These are phyloP conservation scores for Rhinichthys osculus DNA, from an alignment of 2,797 vertebrate species.

Conservation along the genomic window DNA sequence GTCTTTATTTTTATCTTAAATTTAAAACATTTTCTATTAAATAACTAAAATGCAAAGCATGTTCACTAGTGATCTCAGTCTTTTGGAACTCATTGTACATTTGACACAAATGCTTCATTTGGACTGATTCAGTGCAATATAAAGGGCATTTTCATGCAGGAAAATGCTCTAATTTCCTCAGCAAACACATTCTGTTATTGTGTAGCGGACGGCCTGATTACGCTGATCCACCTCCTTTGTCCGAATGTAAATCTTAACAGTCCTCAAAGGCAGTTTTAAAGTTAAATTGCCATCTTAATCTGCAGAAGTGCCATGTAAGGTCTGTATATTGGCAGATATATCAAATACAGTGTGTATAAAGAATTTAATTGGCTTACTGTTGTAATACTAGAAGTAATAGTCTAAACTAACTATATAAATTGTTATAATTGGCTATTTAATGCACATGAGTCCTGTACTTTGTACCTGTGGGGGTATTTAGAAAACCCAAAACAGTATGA, in stretches of 20 bases:
- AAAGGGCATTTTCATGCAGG: background rate
- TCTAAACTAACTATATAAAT: background rate
- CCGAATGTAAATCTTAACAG: conserved; percentile 16
- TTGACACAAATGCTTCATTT: background rate
- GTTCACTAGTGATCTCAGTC: background rate
- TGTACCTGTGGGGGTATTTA: background rate
- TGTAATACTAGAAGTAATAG: background rate
- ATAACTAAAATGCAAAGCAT: background rate
- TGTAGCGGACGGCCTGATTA: background rate
- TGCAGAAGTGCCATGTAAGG: background rate
- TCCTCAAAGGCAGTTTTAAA: conserved; percentile 4
- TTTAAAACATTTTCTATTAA: background rate
- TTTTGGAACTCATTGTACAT: background rate
- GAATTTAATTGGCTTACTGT: background rate
- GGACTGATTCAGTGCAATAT: background rate
- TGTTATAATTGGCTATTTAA: background rate
- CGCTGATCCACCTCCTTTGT: background rate
- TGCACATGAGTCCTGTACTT: background rate
- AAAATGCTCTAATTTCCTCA: background rate
- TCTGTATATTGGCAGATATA: background rate
- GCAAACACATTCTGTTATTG: background rate
- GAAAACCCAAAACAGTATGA: conserved; percentile 11
- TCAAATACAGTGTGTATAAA: background rate
- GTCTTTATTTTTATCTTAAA: background rate
- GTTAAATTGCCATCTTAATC: background rate